phyloP scores from a whole-genome alignment of 2,797 vertebrate genomes.

The Urophycis tenuis region DNA sequence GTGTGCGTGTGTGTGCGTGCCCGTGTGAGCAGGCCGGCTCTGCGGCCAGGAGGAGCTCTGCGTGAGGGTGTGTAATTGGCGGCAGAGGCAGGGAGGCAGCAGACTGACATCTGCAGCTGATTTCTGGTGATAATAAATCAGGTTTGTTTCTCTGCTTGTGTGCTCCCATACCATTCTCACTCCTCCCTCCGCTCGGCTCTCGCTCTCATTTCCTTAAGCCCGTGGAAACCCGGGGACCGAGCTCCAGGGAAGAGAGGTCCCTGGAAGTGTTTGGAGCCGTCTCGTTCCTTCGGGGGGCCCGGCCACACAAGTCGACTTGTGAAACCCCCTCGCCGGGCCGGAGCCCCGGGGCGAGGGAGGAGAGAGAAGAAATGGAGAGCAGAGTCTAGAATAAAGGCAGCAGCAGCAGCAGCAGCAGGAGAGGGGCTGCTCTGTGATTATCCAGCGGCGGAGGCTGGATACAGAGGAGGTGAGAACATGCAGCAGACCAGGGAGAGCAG shows the following conservation, averaged over 20 bases:
- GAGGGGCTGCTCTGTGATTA: constrained; percentile 56
- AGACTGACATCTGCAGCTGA: constrained; percentile 79
- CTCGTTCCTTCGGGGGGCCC: constrained; percentile 64
- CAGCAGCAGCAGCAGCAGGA: constrained; percentile 25
- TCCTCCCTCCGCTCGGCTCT: constrained; percentile 21
- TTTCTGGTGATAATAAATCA: constrained; percentile 88
- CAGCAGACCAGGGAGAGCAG: constrained; percentile 33
- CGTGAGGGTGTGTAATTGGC: constrained; percentile 78
- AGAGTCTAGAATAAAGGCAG: constrained; percentile 6
- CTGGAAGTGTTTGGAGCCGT: constrained; percentile 47
- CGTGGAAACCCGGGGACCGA: constrained; percentile 54
- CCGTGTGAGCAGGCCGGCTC: constrained; percentile 24
- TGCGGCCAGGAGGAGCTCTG: constrained; percentile 56
- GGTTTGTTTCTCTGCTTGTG: constrained; percentile 69
- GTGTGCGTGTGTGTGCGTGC: constrained; percentile 16
- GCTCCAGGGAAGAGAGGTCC: constrained; percentile 44
- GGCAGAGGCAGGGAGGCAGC: constrained; percentile 76
- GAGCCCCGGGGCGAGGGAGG: constrained; percentile 31
- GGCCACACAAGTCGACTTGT: constrained; percentile 65
- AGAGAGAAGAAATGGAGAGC: constrained; percentile 22
- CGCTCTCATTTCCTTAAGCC: constrained; percentile 60
- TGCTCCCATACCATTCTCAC: constrained; percentile 62
- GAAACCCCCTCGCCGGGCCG: constrained; percentile 61
- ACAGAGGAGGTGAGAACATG: constrained; percentile 64
- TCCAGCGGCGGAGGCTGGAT: constrained; percentile 54